Evolutionary conservation across 1,140 invertebrate genomes (phyloP), one percentile per base, ranked within the genome.

Genomic region (Macrosteles quadrilineatus): DNA sequence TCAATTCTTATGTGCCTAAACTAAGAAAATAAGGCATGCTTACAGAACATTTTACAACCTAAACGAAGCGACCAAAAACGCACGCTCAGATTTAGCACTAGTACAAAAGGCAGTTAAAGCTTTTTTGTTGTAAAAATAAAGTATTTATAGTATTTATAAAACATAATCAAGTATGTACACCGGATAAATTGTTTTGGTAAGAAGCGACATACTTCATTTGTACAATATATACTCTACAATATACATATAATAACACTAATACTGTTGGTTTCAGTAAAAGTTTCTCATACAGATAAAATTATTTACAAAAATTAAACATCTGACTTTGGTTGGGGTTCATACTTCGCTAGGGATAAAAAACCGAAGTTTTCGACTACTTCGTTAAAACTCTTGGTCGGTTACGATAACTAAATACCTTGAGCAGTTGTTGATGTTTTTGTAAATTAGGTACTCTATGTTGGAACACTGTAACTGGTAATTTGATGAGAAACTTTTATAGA

Each of bases 61-160:
- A 36, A 36, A 36, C 32, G 14, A 36, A 36, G 32, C 32, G 14
- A 14, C 32, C 32, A 36, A 36, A 36, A 36, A 36, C 14, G 32
- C 14, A 36, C 32, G n/a, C n/a, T n/a, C n/a, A n/a, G n/a, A n/a
- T n/a, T n/a, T 30, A 59, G 27, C 55, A 59, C 23, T 53, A 6
- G 23, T 29, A 59, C 23, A 59, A 59, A 59, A 59, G 55, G 55
- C 55, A 59, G 55, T 59, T 59, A 59, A 59, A 59, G 55, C 55
- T 59, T 3, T 29, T 27, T 30, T 59, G 6, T 59, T 11, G 21
- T 59, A 59, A 59, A 59, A 59, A 59, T 59, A 59, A 27, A 27
- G 23, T 59, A 59, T 59, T 25, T 50, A 50, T 50, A 50, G 6
- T 21, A 50, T 50, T 50, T 19, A 36, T 36, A 50, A 50, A 50